phyloP scores from a whole-genome alignment of 2,113 vertebrate species.

The Forbesichthys agassizii region DNA sequence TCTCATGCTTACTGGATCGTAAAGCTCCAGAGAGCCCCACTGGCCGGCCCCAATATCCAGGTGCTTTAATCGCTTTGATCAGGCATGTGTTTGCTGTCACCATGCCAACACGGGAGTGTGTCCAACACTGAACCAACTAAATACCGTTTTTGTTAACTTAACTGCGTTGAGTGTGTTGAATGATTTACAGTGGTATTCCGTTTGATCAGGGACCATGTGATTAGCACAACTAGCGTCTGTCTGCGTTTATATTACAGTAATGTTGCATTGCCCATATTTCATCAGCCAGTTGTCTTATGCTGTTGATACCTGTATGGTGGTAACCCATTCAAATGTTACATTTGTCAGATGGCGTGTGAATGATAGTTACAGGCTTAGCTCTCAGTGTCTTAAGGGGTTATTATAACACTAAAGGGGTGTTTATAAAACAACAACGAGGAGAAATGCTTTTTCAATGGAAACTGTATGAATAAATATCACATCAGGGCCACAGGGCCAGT shows the following conservation, averaged over 20 bases:
- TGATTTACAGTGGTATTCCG: conserved; percentile 41
- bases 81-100: conserved; percentile 61
- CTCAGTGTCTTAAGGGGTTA: too few species aligned
- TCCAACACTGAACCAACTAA: conserved; percentile 64
- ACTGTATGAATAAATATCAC: too few species aligned
- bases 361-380: too few species aligned
- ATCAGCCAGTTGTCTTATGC: too few species aligned
- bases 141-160: conserved; percentile 57
- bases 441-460: too few species aligned
- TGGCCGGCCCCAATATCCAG: conserved; percentile 18
- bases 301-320: too few species aligned
- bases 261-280: too few species aligned
- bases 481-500: too few species aligned
- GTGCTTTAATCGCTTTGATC: conserved; percentile 56
- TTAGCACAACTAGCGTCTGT: not conserved
- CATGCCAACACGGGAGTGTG: conserved; percentile 37
- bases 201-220: conserved; percentile 27
- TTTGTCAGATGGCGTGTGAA: too few species aligned
- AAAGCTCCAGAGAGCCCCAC: conserved; percentile 23
- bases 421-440: not conserved
- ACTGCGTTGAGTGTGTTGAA: conserved; percentile 56
- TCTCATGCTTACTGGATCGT: conserved; percentile 30
- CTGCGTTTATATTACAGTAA: too few species aligned
- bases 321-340: too few species aligned
- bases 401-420: not conserved